Evolutionary conservation across 1,140 invertebrate species (phyloP).

Genomic region (Drosophila arizonae): DNA sequence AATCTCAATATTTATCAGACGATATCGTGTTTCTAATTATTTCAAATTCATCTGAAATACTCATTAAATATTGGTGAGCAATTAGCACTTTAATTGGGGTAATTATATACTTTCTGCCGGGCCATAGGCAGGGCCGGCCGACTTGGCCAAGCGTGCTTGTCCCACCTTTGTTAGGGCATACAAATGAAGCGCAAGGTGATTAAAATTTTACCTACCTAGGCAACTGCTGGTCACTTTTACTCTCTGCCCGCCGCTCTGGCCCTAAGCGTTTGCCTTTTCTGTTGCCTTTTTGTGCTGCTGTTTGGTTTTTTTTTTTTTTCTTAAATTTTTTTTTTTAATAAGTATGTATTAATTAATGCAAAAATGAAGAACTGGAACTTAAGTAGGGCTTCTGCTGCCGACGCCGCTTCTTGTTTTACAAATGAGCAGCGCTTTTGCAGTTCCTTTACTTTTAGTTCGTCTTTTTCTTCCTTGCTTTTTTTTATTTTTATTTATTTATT

Average conservation of each 20-base stretch:
- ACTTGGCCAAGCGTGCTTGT: neutral
- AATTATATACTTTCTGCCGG: neutral
- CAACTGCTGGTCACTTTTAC: conserved; percentile 25
- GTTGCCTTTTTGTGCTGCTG: conserved; percentile 37
- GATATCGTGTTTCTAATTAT: too few relatives aligned
- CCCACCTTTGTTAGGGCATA: conserved; percentile 15
- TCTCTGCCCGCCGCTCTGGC: conserved; percentile 23
- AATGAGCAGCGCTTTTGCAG: conserved; percentile 56
- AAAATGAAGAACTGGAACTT: conserved; percentile 69
- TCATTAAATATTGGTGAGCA: too few relatives aligned
- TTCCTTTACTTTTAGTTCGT: conserved; percentile 15
- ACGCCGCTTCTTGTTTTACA: conserved; percentile 61
- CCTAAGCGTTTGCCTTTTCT: conserved; percentile 30
- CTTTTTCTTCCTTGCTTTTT: neutral
- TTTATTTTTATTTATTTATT: conserved; percentile 24
- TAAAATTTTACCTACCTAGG: conserved; percentile 70
- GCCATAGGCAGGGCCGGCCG: neutral
- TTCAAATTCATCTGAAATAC: too few relatives aligned
- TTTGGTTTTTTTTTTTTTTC: neutral
- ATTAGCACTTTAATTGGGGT: too few relatives aligned
- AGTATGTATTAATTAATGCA: conserved; percentile 78
- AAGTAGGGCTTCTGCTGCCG: conserved; percentile 67
- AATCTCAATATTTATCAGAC: too few relatives aligned
- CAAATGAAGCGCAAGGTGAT: conserved; percentile 71
- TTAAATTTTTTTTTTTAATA: conserved; percentile 50